Percentiles rank a stretch among this genome's conserved stretches.
These are phyloP conservation scores for Drosophila pectinifera DNA, from an alignment of 1,140 invertebrate species.

Conservation along the genomic window DNA sequence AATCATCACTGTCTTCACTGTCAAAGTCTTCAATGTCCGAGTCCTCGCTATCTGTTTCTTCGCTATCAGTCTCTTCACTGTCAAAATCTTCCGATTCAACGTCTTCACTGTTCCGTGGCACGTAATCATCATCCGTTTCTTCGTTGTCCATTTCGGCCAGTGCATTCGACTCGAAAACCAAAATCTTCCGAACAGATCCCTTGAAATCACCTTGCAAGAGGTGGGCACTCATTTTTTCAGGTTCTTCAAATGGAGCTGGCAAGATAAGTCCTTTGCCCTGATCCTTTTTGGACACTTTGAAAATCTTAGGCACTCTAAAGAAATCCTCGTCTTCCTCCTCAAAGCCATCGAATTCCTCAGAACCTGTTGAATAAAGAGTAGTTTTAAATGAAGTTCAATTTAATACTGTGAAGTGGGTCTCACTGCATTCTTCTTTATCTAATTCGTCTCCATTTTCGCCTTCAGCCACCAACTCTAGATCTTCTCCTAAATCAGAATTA, in stretches of 20 bases:
- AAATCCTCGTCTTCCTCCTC: not conserved
- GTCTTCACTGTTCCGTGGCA: not conserved
- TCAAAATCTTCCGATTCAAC: constrained; percentile 7
- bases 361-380: not conserved
- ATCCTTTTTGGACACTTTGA: constrained; percentile 2
- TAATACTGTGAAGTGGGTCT: too few species aligned
- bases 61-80: not conserved
- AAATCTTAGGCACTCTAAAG: not conserved
- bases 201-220: not conserved
- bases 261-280: too few species aligned
- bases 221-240: not conserved
- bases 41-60: not conserved
- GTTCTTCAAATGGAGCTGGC: not conserved
- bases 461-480: not conserved
- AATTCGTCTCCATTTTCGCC: too few species aligned
- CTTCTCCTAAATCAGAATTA: not conserved
- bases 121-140: constrained; percentile 5
- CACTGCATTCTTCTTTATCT: not conserved
- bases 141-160: not conserved
- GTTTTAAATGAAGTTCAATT: not conserved
- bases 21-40: constrained; percentile 1
- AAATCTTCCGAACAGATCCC: constrained; percentile 10
- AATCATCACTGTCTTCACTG: constrained; percentile 1
- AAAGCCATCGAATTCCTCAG: not conserved
- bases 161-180: not conserved